A percentile compares a stretch with the other conserved stretches of the same genome.
Evolutionary conservation across 2,888 invertebrate species (phyloP).

Genomic region (Seira musarum): DNA sequence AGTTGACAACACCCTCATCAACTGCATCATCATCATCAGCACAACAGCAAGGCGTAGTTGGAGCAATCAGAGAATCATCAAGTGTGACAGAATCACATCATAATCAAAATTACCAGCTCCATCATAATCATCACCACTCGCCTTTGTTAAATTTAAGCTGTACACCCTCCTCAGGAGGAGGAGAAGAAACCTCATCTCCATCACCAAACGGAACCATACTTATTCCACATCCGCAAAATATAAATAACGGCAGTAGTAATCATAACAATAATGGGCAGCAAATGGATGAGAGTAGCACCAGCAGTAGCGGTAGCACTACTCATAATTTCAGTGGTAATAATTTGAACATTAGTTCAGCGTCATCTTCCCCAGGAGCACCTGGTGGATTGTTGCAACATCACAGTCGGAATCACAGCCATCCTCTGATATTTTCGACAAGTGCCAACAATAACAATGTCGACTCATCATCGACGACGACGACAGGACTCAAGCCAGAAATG

Average conservation of each 20-base stretch:
- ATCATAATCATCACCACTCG: slow-evolving; percentile 8
- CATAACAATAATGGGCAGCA: slow-evolving; percentile 47
- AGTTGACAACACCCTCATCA: slow-evolving; percentile 35
- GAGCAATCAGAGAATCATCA: slow-evolving; percentile 26
- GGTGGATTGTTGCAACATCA: slow-evolving; percentile 37
- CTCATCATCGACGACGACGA: slow-evolving; percentile 23
- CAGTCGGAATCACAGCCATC: slow-evolving; percentile 56
- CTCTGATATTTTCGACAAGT: slow-evolving; percentile 42
- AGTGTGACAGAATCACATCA: slow-evolving; percentile 45
- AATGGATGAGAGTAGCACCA: slow-evolving; percentile 44
- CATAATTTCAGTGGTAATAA: slow-evolving; percentile 41
- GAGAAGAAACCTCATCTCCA: slow-evolving; percentile 34
- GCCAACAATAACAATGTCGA: slow-evolving; percentile 48
- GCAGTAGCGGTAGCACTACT: slow-evolving; percentile 33
- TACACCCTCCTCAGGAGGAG: slow-evolving; percentile 27
- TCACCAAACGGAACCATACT: slow-evolving; percentile 43
- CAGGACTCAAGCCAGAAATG: slow-evolving; percentile 41
- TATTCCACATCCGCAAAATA: slow-evolving; percentile 56
- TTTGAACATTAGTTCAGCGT: slow-evolving; percentile 27
- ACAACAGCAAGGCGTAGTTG: slow-evolving; percentile 7
- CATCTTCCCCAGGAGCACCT: slow-evolving; percentile 1
- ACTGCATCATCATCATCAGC: not conserved
- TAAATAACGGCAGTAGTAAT: not conserved
- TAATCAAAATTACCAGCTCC: not conserved
- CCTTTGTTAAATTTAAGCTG: no score